Conservation (phyloP, 2,888 invertebrate species). For the Bursaphelenchus okinawaensis region DNA sequence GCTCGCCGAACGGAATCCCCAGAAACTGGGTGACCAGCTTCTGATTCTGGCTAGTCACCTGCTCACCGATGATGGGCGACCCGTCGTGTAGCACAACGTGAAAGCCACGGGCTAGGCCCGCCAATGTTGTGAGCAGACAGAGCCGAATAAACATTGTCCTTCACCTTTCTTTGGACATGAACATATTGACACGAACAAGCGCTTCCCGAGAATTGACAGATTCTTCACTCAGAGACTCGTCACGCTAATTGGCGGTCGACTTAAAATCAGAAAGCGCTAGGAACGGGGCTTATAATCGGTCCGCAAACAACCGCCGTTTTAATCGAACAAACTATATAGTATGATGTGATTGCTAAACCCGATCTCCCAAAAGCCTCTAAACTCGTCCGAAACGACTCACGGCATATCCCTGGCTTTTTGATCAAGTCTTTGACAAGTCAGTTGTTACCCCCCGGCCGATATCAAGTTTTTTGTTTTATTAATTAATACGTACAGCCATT, state of each 20-base stretch:
- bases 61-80: conserved; percentile 51
- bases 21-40: conserved; percentile 54
- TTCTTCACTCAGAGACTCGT: neutral
- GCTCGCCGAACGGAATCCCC: conserved; percentile 74
- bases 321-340: neutral
- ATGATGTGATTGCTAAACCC: neutral
- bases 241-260: neutral
- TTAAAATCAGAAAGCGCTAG: neutral
- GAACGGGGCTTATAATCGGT: neutral
- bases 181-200: neutral
- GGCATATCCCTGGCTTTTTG: neutral
- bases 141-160: neutral
- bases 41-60: conserved; percentile 42
- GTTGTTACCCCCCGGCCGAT: neutral
- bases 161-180: neutral
- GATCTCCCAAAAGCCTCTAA: neutral
- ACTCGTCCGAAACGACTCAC: neutral
- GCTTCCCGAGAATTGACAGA: neutral
- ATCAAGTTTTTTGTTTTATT: neutral
- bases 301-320: neutral
- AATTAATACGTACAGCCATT: neutral
- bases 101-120: neutral
- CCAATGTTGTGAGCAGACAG: neutral
- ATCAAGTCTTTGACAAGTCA: neutral
- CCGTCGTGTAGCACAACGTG: conserved; percentile 42